These are phyloP conservation scores for Apodemus sylvaticus DNA, from an alignment of 2,113 vertebrate genomes.

Conservation along the genomic window DNA sequence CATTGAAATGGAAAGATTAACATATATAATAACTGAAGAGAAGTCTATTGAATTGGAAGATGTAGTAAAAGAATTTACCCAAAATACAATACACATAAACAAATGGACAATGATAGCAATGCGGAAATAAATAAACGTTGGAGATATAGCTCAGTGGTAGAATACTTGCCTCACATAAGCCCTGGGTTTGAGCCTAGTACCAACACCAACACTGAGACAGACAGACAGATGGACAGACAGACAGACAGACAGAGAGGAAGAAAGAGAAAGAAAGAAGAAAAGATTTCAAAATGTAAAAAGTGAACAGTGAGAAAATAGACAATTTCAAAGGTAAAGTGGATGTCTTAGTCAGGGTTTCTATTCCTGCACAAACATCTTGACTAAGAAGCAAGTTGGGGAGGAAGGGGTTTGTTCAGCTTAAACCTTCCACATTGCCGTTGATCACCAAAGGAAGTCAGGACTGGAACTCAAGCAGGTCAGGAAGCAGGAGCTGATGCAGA, in stretches of 20 bases:
- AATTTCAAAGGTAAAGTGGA: slow-evolving; percentile 12
- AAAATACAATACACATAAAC: background rate
- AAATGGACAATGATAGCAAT: background rate
- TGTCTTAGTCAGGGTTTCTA: no score
- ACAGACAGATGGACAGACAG: background rate
- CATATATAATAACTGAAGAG: background rate
- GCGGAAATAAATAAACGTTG: background rate
- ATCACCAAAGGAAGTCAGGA: no score
- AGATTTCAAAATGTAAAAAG: background rate
- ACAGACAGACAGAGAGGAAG: no score
- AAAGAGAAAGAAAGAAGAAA: no score
- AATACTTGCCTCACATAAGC: background rate
- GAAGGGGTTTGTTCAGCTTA: no score
- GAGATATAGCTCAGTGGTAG: background rate
- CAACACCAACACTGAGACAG: background rate
- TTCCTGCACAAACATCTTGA: no score
- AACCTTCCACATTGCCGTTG: no score
- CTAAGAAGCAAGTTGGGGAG: no score
- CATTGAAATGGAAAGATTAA: slow-evolving; percentile 19
- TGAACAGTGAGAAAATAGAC: background rate
- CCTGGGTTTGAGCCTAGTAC: background rate
- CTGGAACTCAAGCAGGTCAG: no score
- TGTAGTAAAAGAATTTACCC: slow-evolving; percentile 5
- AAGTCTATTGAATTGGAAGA: background rate
- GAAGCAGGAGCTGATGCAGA: no score